Conservation (phyloP, 2,797 vertebrate genomes). For the Botia almorhae region DNA sequence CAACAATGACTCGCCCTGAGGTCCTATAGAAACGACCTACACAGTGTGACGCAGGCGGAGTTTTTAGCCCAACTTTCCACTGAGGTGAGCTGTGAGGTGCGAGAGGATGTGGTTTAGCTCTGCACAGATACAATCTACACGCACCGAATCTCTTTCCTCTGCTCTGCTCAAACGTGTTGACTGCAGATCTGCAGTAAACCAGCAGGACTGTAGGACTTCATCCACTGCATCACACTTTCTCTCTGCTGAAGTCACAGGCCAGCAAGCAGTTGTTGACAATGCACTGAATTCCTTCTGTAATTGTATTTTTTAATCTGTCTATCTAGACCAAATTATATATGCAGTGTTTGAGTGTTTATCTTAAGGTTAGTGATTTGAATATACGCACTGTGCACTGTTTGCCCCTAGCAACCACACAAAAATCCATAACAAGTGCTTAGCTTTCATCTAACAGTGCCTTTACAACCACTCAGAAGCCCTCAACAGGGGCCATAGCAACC, state of each 20-base stretch:
- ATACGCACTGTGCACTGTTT: background rate
- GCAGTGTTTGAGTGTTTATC: too few species aligned
- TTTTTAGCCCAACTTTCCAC: conserved; percentile 57
- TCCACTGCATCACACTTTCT: conserved; percentile 43
- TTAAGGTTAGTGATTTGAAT: too few species aligned
- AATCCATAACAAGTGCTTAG: too few species aligned
- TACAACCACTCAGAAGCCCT: too few species aligned
- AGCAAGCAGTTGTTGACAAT: too few species aligned
- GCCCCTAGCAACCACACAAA: background rate
- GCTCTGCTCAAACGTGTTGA: conserved; percentile 61
- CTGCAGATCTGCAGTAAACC: conserved; percentile 62
- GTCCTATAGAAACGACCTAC: background rate
- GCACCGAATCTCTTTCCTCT: conserved; percentile 60
- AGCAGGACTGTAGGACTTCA: conserved; percentile 40
- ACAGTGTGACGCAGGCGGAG: conserved; percentile 28
- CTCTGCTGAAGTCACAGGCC: background rate
- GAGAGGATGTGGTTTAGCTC: conserved; percentile 76
- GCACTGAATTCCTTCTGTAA: too few species aligned
- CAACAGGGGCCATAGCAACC: too few species aligned
- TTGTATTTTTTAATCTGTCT: too few species aligned
- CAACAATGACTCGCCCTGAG: background rate
- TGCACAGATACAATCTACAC: conserved; percentile 70
- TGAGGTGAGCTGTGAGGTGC: conserved; percentile 55
- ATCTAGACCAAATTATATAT: too few species aligned
- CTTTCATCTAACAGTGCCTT: too few species aligned